These are phyloP conservation scores for Sternotherus odoratus DNA, from an alignment of 2,797 vertebrate genomes.

Conservation along the genomic window DNA sequence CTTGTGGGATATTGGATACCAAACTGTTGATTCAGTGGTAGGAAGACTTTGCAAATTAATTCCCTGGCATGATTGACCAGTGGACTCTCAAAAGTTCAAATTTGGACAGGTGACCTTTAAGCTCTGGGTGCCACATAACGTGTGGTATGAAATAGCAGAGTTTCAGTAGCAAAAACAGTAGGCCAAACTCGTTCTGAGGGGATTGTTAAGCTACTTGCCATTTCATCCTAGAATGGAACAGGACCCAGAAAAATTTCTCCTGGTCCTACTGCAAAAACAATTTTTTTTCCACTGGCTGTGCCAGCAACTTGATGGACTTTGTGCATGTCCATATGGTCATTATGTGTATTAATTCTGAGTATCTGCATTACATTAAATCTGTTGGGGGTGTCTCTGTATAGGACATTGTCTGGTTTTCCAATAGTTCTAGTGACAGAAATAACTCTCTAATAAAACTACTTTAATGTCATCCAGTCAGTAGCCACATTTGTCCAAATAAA, in stretches of 20 bases:
- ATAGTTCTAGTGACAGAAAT: neutral
- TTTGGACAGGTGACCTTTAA: neutral
- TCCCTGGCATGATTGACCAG: neutral
- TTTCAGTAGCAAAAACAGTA: neutral
- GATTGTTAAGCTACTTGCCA: neutral
- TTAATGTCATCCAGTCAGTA: neutral
- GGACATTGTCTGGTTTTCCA: neutral
- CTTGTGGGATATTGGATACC: neutral
- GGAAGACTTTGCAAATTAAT: neutral
- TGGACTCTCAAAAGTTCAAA: neutral
- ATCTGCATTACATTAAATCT: neutral
- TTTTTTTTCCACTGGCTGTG: neutral
- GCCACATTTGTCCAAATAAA: neutral
- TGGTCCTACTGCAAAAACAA: neutral
- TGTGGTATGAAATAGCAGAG: neutral
- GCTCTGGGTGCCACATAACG: neutral
- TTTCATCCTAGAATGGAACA: neutral
- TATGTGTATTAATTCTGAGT: neutral
- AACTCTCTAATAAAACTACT: neutral
- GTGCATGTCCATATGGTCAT: accelerated
- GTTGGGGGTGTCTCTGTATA: neutral
- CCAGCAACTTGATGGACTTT: neutral
- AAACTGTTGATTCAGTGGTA: neutral
- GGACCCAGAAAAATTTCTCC: neutral
- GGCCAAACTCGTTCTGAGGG: neutral